Conservation (phyloP, 2,113 vertebrate species). For the Gavia stellata region DNA sequence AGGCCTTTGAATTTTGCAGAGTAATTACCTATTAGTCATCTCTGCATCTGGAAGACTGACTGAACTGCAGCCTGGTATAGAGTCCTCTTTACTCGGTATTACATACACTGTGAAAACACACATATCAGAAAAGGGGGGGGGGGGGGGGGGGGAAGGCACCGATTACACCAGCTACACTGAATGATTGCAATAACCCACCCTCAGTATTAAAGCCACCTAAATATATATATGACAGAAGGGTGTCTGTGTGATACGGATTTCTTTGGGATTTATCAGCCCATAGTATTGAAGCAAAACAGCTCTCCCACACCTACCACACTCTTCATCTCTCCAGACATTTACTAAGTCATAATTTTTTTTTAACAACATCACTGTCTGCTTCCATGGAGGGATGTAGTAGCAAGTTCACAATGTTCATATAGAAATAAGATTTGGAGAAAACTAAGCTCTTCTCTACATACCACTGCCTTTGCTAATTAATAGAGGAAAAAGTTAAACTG, state of each 20-base stretch:
- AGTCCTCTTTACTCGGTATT: not conserved
- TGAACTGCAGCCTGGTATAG: not conserved
- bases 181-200: not conserved
- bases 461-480: not conserved
- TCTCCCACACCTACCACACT: not conserved
- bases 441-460: not conserved
- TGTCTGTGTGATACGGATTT: not conserved
- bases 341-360: not conserved
- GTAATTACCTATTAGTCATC: not conserved
- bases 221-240: not conserved
- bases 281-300: not conserved
- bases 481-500: not conserved
- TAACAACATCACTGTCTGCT: not conserved
- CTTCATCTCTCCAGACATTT: not conserved
- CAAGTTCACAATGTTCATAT: not conserved
- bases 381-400: not conserved
- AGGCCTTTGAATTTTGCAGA: not conserved
- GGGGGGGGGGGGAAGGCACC: fast-evolving
- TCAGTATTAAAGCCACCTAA: not conserved
- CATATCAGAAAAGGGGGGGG: not conserved
- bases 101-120: not conserved
- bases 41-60: not conserved
- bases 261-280: not conserved
- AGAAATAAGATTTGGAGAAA: not conserved
- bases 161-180: not conserved